These are phyloP conservation scores for Eremobia ochroleuca DNA, from an alignment of 2,888 invertebrate genomes.

Conservation along the genomic window DNA sequence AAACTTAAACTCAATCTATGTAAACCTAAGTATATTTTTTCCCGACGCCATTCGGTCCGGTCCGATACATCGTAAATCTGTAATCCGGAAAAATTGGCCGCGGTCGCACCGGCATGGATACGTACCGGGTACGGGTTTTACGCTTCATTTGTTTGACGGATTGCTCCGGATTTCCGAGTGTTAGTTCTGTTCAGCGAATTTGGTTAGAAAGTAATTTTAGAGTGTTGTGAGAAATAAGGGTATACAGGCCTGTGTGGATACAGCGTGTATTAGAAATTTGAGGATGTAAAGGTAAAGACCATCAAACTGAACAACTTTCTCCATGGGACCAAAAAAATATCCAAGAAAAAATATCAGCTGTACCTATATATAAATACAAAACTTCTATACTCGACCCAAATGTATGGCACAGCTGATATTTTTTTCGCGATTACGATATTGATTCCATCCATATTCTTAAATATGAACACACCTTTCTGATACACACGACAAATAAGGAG, in stretches of 20 bases:
- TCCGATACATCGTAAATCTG: slow-evolving; percentile 80
- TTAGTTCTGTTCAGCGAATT: slow-evolving; percentile 41
- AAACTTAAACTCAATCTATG: slow-evolving; percentile 71
- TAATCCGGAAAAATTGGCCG: slow-evolving; percentile 85
- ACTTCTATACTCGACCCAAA: neutral
- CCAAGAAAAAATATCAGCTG: neutral
- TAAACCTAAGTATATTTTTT: slow-evolving; percentile 76
- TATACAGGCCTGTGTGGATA: neutral
- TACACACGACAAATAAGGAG: neutral
- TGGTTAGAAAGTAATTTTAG: slow-evolving; percentile 2
- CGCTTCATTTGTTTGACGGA: slow-evolving; percentile 82
- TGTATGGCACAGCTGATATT: neutral
- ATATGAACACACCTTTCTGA: neutral
- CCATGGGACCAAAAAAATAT: neutral
- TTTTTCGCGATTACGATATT: too few species aligned
- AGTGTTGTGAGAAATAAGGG: neutral
- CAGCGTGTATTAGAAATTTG: neutral
- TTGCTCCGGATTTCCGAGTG: slow-evolving; percentile 57
- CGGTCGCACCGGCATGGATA: slow-evolving; percentile 56
- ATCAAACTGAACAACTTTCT: neutral
- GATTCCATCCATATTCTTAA: neutral
- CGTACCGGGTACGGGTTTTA: slow-evolving; percentile 72
- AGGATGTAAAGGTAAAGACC: neutral
- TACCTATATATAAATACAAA: neutral
- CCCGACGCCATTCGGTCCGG: slow-evolving; percentile 66